Evolutionary conservation across 1,140 invertebrate genomes (phyloP).

Genomic region (Choristoneura fumiferana): DNA sequence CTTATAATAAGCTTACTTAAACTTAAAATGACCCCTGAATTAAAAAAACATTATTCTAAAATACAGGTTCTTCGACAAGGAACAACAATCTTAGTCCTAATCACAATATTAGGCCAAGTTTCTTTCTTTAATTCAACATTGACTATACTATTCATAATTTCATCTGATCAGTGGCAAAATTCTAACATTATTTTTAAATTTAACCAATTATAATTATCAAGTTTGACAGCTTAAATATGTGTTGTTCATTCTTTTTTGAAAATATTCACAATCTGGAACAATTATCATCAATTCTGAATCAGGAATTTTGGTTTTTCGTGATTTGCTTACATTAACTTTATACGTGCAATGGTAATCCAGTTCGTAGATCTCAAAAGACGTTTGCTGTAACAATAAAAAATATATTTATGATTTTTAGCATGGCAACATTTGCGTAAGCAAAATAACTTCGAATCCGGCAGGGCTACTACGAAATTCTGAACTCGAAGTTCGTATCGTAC

Average conservation of each 20-base stretch:
- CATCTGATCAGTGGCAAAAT: no score
- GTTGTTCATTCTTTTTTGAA: constrained; percentile 56
- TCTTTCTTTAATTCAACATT: no score
- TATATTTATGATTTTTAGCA: background rate
- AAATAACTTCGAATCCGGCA: background rate
- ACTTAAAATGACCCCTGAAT: no score
- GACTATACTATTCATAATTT: no score
- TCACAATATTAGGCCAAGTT: background rate
- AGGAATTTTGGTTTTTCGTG: constrained; percentile 40
- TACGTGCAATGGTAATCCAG: constrained; percentile 65
- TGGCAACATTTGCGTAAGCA: background rate
- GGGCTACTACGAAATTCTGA: no score
- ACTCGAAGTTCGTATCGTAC: no score
- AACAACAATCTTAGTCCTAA: background rate
- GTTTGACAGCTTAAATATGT: constrained; percentile 48
- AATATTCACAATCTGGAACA: constrained; percentile 64
- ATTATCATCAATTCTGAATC: constrained; percentile 59
- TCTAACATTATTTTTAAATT: background rate
- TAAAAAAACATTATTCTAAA: background rate
- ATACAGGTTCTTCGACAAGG: background rate
- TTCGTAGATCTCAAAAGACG: constrained; percentile 60
- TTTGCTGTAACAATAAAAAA: constrained; percentile 49
- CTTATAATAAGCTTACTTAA: no score
- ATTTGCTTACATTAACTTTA: constrained; percentile 55
- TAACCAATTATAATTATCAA: constrained; percentile 21